These are phyloP conservation scores for Cossypha dichroa DNA, from an alignment of 2,797 vertebrate genomes.

Conservation along the genomic window DNA sequence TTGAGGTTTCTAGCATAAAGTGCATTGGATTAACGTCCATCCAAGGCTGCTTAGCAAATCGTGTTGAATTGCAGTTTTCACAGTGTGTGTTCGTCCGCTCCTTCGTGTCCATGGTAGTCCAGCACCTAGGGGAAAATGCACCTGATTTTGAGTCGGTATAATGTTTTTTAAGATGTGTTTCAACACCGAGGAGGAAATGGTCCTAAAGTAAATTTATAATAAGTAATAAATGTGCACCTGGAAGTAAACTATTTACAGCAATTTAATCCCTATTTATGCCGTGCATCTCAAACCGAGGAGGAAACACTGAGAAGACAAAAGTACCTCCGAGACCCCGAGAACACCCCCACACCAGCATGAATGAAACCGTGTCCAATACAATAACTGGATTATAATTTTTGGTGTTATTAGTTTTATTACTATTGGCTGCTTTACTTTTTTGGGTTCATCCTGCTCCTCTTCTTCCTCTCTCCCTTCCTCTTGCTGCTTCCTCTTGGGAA, in stretches of 20 bases:
- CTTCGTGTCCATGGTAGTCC: constrained; percentile 15
- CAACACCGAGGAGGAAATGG: constrained; percentile 71
- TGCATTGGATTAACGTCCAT: constrained; percentile 57
- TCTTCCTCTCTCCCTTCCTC: constrained; percentile 58
- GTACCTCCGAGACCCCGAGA: constrained; percentile 73
- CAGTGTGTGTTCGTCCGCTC: not conserved
- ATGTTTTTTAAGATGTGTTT: constrained; percentile 52
- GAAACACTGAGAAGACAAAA: constrained; percentile 74
- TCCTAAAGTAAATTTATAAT: constrained; percentile 62
- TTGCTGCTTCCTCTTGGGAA: constrained; percentile 63
- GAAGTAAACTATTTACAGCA: constrained; percentile 70
- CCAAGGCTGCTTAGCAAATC: constrained; percentile 42
- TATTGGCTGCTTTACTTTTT: constrained; percentile 63
- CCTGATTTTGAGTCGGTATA: constrained; percentile 60
- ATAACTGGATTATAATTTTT: constrained; percentile 78
- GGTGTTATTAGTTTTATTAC: constrained; percentile 57
- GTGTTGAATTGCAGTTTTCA: constrained; percentile 12
- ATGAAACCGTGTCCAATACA: constrained; percentile 75
- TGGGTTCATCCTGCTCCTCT: constrained; percentile 66
- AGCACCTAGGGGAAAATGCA: constrained; percentile 55
- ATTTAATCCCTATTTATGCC: constrained; percentile 70
- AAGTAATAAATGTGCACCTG: constrained; percentile 70
- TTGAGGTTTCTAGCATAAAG: constrained; percentile 53
- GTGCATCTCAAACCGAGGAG: constrained; percentile 71
- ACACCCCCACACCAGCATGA: constrained; percentile 76